These are phyloP conservation scores for Nannospalax galili DNA, from an alignment of 2,113 vertebrate species.

Conservation along the genomic window DNA sequence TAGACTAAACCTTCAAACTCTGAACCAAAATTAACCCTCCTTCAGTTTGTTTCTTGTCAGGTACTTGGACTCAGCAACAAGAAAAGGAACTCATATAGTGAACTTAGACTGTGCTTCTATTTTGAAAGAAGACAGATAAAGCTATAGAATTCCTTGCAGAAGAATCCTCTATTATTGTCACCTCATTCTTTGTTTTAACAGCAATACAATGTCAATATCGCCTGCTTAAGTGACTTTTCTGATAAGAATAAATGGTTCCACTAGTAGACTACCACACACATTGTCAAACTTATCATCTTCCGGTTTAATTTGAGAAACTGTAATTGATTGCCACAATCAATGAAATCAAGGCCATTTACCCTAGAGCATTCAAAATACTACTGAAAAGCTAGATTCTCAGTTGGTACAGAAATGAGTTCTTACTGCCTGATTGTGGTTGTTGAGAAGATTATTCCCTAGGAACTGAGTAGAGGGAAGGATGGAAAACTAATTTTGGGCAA, in stretches of 20 bases:
- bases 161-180: not conserved
- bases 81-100: not conserved
- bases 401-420: not conserved
- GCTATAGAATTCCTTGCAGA: not conserved
- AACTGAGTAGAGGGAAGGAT: not conserved
- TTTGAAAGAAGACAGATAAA: conserved; percentile 12
- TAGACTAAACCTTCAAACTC: not conserved
- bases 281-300: not conserved
- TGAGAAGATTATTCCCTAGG: not conserved
- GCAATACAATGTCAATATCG: not conserved
- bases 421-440: not conserved
- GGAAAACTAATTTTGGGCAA: not conserved
- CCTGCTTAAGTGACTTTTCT: not conserved
- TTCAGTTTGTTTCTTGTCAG: too few relatives aligned
- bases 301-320: not conserved
- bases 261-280: not conserved
- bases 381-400: not conserved
- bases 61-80: not conserved
- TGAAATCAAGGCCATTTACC: not conserved
- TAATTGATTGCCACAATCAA: not conserved
- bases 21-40: not conserved
- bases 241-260: not conserved
- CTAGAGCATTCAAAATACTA: not conserved
- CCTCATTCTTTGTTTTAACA: not conserved
- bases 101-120: not conserved